Evolutionary conservation across 2,113 vertebrate species (phyloP), one percentile per base, ranked within the genome.

Genomic region (Malurus melanocephalus): DNA sequence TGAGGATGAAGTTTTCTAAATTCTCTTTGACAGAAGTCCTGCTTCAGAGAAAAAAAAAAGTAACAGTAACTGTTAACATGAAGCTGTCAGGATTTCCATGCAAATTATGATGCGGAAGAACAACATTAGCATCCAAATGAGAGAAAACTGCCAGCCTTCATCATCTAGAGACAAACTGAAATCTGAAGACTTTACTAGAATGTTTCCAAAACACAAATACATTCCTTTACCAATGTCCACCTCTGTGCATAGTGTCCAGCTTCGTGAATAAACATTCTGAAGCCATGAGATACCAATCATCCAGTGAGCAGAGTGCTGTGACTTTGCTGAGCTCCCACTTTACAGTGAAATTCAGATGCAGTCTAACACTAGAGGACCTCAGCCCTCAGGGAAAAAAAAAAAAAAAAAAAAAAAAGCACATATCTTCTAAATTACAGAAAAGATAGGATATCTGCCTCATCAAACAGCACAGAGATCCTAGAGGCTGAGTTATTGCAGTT

Each of bases 401-500:
- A 59, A 91, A 91, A 38, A 67, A 35, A 51, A 52, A 60, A 38
- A 51, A 52, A 60, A 93, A 49, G 23, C 28, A 24, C 2, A 0
- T 79, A 67, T 88, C 46, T 89, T 60, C 81, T 93, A 67, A 93
- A 94, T 95, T 94, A 93, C 62, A 88, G 48, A n/a, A 43, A 67
- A 87, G 83, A 69, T 69, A 45, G 55, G 76, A 85, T 92, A 74
- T 68, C 69, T 88, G 91, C 67, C 57, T 84, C 79, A 88, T 92
- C 91, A 89, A 78, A 94, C 45, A 60, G 35, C 30, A 84, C 35
- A 67, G 71, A 85, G 76, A 82, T 86, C 85, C 72, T 91, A 81
- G 92, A 95, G 68, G 89, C 73, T 91, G 96, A 92, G 53, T 80
- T 93, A 85, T 83, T 89, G 88, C 85, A 93, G 92, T 79, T 95